phyloP scores from a whole-genome alignment of 1,140 invertebrate genomes.

The Acromyrmex echinatior region DNA sequence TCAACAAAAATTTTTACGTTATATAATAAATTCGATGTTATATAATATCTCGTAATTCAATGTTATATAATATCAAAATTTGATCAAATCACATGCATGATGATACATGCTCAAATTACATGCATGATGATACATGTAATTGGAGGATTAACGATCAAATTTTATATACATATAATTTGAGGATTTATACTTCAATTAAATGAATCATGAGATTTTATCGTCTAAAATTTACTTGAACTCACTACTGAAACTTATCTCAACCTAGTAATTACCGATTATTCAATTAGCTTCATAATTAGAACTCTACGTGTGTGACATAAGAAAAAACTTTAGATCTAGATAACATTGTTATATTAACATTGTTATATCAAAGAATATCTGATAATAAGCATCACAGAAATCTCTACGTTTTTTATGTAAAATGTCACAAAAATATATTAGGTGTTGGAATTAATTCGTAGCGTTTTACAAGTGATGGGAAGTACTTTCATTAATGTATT shows the following conservation, averaged over 20 bases:
- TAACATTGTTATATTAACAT: neutral
- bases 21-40: neutral
- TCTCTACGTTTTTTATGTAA: neutral
- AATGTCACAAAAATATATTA: neutral
- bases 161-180: too few species aligned
- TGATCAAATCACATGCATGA: neutral
- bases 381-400: neutral
- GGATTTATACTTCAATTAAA: conserved; percentile 3
- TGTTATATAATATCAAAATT: neutral
- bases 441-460: too few species aligned
- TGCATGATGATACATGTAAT: neutral
- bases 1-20: neutral
- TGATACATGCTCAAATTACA: neutral
- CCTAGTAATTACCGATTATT: neutral
- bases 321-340: neutral
- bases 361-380: neutral
- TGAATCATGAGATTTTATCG: conserved; percentile 7
- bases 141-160: too few species aligned
- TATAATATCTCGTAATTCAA: neutral
- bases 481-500: too few species aligned
- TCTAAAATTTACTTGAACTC: neutral
- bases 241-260: neutral
- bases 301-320: neutral
- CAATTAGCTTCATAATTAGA: conserved; percentile 16
- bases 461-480: too few species aligned